Evolutionary conservation across 1,140 invertebrate genomes (phyloP).

Genomic region (Neodiprion virginianus): DNA sequence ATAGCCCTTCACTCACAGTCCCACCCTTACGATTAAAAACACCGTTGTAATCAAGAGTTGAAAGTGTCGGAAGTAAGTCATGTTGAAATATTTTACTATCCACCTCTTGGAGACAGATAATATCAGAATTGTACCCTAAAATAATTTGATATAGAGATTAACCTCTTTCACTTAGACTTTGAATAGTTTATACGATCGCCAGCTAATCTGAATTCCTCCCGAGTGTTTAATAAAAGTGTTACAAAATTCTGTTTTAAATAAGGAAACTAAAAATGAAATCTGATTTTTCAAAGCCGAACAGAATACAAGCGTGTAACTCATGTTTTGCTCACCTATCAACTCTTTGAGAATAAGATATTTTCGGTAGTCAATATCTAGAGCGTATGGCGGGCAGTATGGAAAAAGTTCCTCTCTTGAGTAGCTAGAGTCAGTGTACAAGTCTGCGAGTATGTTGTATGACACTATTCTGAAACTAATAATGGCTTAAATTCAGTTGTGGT

Average conservation of each 20-base stretch:
- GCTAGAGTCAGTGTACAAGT: slow-evolving; percentile 85
- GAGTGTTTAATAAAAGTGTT: no score
- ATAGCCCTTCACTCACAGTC: slow-evolving; percentile 78
- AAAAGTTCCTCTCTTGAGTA: slow-evolving; percentile 75
- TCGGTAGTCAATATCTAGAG: slow-evolving; percentile 83
- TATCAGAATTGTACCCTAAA: slow-evolving; percentile 86
- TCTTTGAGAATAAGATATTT: slow-evolving; percentile 86
- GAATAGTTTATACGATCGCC: neutral
- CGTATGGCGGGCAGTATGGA: slow-evolving; percentile 81
- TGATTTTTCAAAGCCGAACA: no score
- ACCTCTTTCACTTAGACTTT: slow-evolving; percentile 6
- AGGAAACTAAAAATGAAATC: no score
- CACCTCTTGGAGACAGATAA: slow-evolving; percentile 93
- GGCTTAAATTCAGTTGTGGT: neutral
- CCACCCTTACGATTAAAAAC: slow-evolving; percentile 76
- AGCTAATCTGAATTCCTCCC: no score
- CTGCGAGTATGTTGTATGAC: slow-evolving; percentile 89
- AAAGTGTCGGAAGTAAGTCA: slow-evolving; percentile 73
- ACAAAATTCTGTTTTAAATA: no score
- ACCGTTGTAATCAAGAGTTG: slow-evolving; percentile 64
- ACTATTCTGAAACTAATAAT: slow-evolving; percentile 79
- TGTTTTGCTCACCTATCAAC: slow-evolving; percentile 68
- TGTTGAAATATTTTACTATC: slow-evolving; percentile 80
- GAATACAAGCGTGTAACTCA: neutral
- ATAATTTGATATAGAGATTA: slow-evolving; percentile 36